Base-by-base conservation (phyloP, 23 tunicate species). In the Diplosoma virens region DNA sequence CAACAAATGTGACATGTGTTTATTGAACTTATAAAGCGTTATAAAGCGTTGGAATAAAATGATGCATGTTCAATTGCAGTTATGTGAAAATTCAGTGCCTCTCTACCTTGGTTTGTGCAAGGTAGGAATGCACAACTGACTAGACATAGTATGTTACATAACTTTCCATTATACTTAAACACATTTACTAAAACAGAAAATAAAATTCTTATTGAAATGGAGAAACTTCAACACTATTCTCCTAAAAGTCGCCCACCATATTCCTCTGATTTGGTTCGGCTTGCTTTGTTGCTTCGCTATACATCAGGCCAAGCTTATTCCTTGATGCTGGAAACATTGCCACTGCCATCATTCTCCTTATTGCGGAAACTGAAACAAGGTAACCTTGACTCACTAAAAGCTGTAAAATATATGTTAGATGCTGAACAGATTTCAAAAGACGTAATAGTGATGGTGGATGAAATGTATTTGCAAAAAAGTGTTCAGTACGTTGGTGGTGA, bases 81-180 rank as follows among this genome's bases (percentile, higher is more conserved):
- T 67, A 17, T 2, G 3, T 9, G 52, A 52, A n/a, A 67, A 67
- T n/a, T 52, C 74, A 16, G 23, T 35, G 7, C 74, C 52, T 11
- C 27, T 67, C 74, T 27, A 16, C 5, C 22, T 2, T 67, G 74
- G 74, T 67, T 67, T 67, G 36, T 27, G 11, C 22, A 34, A 67
- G 74, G 52, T 35, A 18, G 74, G 36, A 67, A 67, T 67, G 74
- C 74, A 67, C 35, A 67, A 67, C 52, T 67, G 5, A 67, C 74
- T 17, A 67, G 52, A 4, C 11, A 34, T 34, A 14, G 52, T 17
- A 67, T 67, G 74, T 36, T 67, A 36, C 29, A 67, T 11, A 67
- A 67, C 23, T 67, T 67, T 37, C 74, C 74, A 11, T 34, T 34
- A 14, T 67, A 67, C 27, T 27, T 67, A 67, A 50, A 11, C 11